Conservation (phyloP, 1,140 invertebrate genomes). For the Drosophila tsacasi region DNA sequence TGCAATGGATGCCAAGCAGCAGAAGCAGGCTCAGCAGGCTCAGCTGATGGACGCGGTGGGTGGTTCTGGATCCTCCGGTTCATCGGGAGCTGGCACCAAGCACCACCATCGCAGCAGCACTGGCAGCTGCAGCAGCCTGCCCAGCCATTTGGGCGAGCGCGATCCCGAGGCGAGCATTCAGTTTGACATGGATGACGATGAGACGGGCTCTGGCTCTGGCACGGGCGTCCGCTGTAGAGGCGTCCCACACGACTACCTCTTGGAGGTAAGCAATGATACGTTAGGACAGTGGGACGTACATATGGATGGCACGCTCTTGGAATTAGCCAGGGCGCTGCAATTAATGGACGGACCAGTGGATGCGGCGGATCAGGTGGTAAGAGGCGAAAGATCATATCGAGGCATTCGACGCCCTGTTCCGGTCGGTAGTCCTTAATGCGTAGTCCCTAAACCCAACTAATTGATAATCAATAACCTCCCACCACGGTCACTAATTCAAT, state of each 20-base stretch:
- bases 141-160: constrained; percentile 49
- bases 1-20: constrained; percentile 60
- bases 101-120: constrained; percentile 28
- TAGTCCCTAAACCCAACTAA: not conserved
- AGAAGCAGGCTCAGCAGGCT: constrained; percentile 51
- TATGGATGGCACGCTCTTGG: constrained; percentile 36
- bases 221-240: not conserved
- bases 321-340: constrained; percentile 8
- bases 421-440: not conserved
- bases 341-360: constrained; percentile 11
- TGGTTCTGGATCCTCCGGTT: not conserved
- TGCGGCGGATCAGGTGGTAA: constrained; percentile 15
- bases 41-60: constrained; percentile 17
- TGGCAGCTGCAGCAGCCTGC: constrained; percentile 59
- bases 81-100: constrained; percentile 12
- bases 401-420: not conserved
- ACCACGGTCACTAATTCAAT: constrained; percentile 5
- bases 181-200: constrained; percentile 60
- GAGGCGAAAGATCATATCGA: constrained; percentile 5
- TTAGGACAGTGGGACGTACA: constrained; percentile 32
- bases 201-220: constrained; percentile 4
- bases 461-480: not conserved
- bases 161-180: constrained; percentile 44
- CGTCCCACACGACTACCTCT: constrained; percentile 39
- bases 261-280: constrained; percentile 59